Evolutionary conservation across 2,113 vertebrate genomes (phyloP), one percentile per base, ranked within the genome.

Genomic region (Romanogobio albipinnatus): DNA sequence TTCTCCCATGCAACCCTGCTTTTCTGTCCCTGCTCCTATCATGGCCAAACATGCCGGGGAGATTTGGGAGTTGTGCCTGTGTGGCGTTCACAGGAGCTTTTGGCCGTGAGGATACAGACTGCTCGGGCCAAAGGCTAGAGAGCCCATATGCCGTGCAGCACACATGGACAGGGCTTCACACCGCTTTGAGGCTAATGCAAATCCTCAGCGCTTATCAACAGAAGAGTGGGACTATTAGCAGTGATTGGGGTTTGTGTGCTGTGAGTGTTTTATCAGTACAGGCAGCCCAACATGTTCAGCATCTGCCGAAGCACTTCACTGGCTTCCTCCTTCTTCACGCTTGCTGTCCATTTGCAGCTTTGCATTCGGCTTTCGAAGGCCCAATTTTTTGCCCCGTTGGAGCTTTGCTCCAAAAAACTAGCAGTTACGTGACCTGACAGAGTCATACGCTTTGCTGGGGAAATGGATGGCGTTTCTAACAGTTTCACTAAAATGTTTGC

Each of bases 171-270:
- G 82, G 51, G 24, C 58, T 47, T 78, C 19, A 36, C 53, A 58
- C 24, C 14, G 5, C 53, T 77, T 4, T 29, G 47, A 61, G 17
- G 53, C 22, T 68, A 51, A 83, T 80, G 79, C 79, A 68, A 86
- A 81, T 33, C 70, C 68, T 47, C 15, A 71, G 84, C 47, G 78
- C 59, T 81, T 81, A 59, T 76, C 22, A 84, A 53, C 66, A 76
- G 62, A 43, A 45, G 59, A 80, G 80, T 19, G 43, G 74, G 87
- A 29, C 81, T 82, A 79, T 85, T 87, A 85, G 47, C 71, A 24
- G 75, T 83, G 83, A 87, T 85, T 87, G 79, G 66, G 45, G 79
- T 80, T 85, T 88, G 47, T 83, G 39, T 88, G 66, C 68, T 88
- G 83, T 83, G 24, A 73, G 74, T 81, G 82, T 70, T 82, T 83